These are phyloP conservation scores for Epizoanthus rinbou DNA, from an alignment of 92 coral and sea anemone genomes.

Conservation along the genomic window DNA sequence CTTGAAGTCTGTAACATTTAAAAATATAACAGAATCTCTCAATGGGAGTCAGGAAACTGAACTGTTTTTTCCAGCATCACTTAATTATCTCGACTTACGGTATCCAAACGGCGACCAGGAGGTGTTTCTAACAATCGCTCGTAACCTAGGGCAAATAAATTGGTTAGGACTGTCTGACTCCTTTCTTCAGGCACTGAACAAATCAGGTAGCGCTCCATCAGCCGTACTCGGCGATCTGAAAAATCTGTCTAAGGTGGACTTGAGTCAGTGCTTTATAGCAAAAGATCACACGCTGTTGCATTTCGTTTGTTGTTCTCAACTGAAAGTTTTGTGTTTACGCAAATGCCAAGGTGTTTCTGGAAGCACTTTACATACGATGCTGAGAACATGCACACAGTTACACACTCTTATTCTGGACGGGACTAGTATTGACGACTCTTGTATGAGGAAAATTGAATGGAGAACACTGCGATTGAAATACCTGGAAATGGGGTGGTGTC, in stretches of 20 bases:
- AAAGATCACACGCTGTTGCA: conserved; percentile 49
- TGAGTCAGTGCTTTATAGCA: conserved; percentile 63
- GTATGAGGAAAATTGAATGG: conserved; percentile 57
- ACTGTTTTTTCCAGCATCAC: conserved; percentile 52
- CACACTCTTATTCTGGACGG: conserved; percentile 77
- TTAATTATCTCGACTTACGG: conserved; percentile 66
- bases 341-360: conserved; percentile 66
- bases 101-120: conserved; percentile 64
- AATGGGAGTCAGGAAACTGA: neutral
- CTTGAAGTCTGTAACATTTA: conserved; percentile 61
- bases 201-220: conserved; percentile 27
- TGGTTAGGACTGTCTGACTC: conserved; percentile 83
- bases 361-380: conserved; percentile 45
- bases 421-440: conserved; percentile 68
- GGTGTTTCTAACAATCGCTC: conserved; percentile 64
- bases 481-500: conserved; percentile 81
- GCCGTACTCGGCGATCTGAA: conserved; percentile 46
- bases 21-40: neutral
- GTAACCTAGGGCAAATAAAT: conserved; percentile 46
- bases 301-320: conserved; percentile 50
- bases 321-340: conserved; percentile 66
- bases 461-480: conserved; percentile 48
- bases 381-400: conserved; percentile 48
- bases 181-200: conserved; percentile 49
- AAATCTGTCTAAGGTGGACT: conserved; percentile 66